Percentiles rank a stretch among this genome's conserved stretches.
phyloP scores from a whole-genome alignment of 2,113 vertebrate genomes.

The Caretta caretta region DNA sequence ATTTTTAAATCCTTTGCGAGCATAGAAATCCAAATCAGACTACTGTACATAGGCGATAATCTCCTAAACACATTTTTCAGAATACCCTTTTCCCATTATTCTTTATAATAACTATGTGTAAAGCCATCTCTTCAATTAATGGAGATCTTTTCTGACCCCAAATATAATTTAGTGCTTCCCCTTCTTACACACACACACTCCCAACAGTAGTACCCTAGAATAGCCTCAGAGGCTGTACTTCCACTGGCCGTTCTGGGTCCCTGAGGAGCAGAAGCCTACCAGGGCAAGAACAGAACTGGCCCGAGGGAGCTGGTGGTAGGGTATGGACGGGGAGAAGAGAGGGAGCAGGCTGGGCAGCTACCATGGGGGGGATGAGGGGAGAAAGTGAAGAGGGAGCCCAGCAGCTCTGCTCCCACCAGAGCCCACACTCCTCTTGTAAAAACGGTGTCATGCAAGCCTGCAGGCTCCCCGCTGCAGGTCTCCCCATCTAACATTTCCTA shows the following conservation, averaged over 20 bases:
- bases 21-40: not conserved
- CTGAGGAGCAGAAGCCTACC: not conserved
- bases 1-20: not conserved
- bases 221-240: not conserved
- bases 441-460: not conserved
- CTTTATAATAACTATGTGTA: not conserved
- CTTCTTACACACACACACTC: not conserved
- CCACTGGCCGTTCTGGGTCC: too few relatives aligned
- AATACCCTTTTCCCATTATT: not conserved
- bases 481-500: not conserved
- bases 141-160: not conserved
- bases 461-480: not conserved
- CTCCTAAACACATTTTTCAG: not conserved
- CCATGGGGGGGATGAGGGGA: not conserved
- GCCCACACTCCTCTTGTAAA: not conserved
- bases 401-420: not conserved
- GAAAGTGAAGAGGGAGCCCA: not conserved
- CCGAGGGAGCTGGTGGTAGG: too few relatives aligned
- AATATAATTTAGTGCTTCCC: not conserved
- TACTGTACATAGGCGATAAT: not conserved
- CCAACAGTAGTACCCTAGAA: not conserved
- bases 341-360: not conserved
- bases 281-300: not conserved
- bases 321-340: not conserved
- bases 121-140: not conserved